phyloP scores from a whole-genome alignment of 2,888 invertebrate genomes.

The Eutolmus rufibarbis region DNA sequence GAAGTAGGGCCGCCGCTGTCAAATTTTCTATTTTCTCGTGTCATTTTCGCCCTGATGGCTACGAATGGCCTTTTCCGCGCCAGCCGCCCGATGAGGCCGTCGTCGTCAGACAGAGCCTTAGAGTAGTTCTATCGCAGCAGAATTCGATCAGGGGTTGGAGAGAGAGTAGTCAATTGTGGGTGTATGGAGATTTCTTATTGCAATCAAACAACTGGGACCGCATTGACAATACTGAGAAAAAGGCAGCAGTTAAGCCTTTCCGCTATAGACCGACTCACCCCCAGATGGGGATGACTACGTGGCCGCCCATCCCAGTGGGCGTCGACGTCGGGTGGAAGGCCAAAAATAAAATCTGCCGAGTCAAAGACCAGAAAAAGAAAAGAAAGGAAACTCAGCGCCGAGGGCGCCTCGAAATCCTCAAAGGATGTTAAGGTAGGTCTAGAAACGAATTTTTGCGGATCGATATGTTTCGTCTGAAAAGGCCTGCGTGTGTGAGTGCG shows the following conservation, averaged over 20 bases:
- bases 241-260: neutral
- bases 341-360: constrained; percentile 36
- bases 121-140: neutral
- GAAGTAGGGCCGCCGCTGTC: constrained; percentile 17
- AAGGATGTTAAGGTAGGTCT: constrained; percentile 48
- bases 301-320: neutral
- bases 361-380: constrained; percentile 35
- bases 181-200: constrained; percentile 10
- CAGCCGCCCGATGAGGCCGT: neutral
- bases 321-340: constrained; percentile 7
- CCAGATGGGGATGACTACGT: neutral
- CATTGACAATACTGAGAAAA: constrained; percentile 17
- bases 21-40: constrained; percentile 27
- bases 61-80: neutral
- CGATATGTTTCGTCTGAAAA: constrained; percentile 48
- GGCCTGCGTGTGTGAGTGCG: constrained; percentile 33
- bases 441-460: constrained; percentile 45
- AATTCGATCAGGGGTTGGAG: neutral
- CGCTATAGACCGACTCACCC: neutral
- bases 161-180: neutral
- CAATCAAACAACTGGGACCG: constrained; percentile 1
- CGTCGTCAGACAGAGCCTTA: neutral
- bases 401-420: constrained; percentile 30
- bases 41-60: constrained; percentile 3
- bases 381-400: neutral